Evolutionary conservation across 2,888 invertebrate species (phyloP).

Genomic region (Leptinotarsa rubiginosa): DNA sequence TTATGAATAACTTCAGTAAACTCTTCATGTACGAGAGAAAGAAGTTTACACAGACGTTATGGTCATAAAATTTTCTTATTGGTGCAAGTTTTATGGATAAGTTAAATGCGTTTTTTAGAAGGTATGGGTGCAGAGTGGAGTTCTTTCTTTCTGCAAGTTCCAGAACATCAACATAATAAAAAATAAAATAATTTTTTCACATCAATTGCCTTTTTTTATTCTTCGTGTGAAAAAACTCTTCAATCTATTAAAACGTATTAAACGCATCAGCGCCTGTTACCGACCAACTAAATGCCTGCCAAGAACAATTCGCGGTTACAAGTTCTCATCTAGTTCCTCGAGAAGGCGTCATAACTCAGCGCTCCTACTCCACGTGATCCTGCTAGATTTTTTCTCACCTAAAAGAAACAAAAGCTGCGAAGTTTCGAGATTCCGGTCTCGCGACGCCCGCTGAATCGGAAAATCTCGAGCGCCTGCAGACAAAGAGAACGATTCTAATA

Average conservation of each 20-base stretch:
- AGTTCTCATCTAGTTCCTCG: slow-evolving; percentile 7
- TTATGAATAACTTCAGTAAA: no score
- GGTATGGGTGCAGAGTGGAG: no score
- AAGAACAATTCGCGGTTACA: slow-evolving; percentile 15
- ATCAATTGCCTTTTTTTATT: not conserved
- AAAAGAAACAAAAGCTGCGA: slow-evolving; percentile 46
- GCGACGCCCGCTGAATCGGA: slow-evolving; percentile 53
- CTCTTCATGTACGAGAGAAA: no score
- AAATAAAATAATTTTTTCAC: not conserved
- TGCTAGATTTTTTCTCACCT: slow-evolving; percentile 11
- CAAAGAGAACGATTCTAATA: slow-evolving; percentile 54
- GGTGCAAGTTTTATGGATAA: no score
- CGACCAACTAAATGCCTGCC: slow-evolving; percentile 6
- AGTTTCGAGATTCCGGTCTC: slow-evolving; percentile 50
- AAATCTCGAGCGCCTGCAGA: slow-evolving; percentile 54
- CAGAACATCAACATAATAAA: no score
- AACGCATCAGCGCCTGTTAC: slow-evolving; percentile 11
- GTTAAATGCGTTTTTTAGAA: no score
- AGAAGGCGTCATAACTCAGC: slow-evolving; percentile 13
- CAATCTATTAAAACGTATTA: slow-evolving; percentile 12
- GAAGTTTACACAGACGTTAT: no score
- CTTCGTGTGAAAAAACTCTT: slow-evolving; percentile 8
- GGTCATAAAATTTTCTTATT: no score
- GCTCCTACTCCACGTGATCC: slow-evolving; percentile 18
- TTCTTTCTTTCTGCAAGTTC: no score